These are phyloP conservation scores for Gryllus longicercus DNA, from an alignment of 2,888 invertebrate species.

Conservation along the genomic window DNA sequence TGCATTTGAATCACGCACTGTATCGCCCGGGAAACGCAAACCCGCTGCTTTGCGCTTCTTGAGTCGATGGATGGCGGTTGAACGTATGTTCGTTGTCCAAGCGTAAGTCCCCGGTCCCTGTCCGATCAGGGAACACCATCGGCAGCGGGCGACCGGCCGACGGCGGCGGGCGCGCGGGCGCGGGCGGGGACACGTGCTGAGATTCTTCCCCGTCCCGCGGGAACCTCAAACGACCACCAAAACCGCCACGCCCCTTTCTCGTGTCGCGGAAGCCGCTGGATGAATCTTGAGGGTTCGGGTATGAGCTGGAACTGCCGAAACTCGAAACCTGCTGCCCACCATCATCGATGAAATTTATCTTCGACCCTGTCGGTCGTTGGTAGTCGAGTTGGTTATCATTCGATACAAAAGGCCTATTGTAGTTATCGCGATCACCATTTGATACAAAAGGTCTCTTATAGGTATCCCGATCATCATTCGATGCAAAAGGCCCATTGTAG, in stretches of 20 bases:
- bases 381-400: not conserved
- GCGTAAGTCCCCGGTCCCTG: slow-evolving; percentile 42
- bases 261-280: not conserved
- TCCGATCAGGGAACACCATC: slow-evolving; percentile 42
- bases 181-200: too few species aligned
- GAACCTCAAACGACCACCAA: slow-evolving; percentile 25
- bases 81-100: slow-evolving; percentile 37
- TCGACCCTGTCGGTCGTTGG: not conserved
- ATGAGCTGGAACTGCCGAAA: too few species aligned
- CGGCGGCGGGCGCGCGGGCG: too few species aligned
- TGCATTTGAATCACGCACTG: too few species aligned
- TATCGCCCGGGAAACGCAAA: too few species aligned
- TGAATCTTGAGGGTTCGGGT: not conserved
- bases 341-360: not conserved
- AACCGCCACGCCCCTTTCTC: not conserved
- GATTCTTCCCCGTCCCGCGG: slow-evolving; percentile 24
- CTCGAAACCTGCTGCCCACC: not conserved
- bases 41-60: too few species aligned
- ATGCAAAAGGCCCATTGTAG: not conserved
- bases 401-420: not conserved
- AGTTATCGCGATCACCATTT: not conserved
- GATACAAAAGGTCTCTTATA: not conserved
- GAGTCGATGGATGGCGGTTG: too few species aligned
- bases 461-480: not conserved
- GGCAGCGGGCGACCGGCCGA: not conserved